Evolutionary conservation across 2,113 vertebrate genomes (phyloP), one percentile per base, ranked within the genome.

Genomic region (Ornithorhynchus anatinus): DNA sequence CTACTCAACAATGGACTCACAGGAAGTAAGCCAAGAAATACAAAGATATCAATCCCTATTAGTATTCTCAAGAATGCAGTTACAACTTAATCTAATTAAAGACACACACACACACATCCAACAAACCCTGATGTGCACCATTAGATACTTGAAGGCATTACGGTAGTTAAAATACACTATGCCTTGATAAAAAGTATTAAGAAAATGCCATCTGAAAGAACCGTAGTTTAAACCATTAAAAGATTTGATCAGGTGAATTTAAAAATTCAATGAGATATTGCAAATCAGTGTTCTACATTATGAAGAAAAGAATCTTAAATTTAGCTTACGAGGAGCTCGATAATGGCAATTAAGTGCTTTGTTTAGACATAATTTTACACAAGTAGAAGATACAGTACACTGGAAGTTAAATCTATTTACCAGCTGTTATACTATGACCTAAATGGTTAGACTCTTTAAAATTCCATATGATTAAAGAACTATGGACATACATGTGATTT

Each of bases 401-500:
- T 19, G 3, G 31, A n/a, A 78, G 37, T n/a, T 80, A 38, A 8
- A 29, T 61, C 75, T 80, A 65, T 65, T 81, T 43, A 75, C 14
- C 48, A 59, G 42, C 5, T 71, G 35, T 63, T 79, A 45, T 11
- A 14, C 2, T 69, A 9, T 29, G 65, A 69, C 69, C 50, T 20
- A 79, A 31, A 59, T 52, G 48, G 38, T 38, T 54, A 70, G 31
- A 67, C 20, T 77, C 22, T 71, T 73, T 69, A 50, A 16, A 82
- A 69, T 57, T 85, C 19, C 50, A 81, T 42, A 47, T 57, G 52
- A 59, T 33, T 83, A 59, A 35, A 81, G 36, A 77, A 25, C 16
- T 35, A 69, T 66, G 63, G 33, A 42, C 59, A 80, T 50, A 53
- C 23, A 82, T 79, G 23, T 59, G 74, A 77, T 69, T 85, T 79